Conservation (phyloP, 2,888 invertebrate species). For the Plebejus argus region DNA sequence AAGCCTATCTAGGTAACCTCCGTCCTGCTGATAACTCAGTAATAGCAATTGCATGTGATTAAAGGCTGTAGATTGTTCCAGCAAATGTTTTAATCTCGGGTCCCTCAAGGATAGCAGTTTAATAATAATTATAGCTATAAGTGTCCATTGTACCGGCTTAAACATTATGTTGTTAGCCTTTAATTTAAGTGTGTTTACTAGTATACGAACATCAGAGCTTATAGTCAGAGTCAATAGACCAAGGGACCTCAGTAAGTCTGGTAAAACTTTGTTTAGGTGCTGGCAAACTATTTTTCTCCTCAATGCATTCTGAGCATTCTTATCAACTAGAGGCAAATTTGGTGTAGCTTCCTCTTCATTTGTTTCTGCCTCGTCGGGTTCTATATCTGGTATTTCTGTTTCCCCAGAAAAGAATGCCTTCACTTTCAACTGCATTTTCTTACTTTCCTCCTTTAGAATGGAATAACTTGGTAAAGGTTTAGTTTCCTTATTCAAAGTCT, state of each 20-base stretch:
- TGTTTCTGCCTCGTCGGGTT: conserved; percentile 34
- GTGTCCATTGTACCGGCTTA: conserved; percentile 86
- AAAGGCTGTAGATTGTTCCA: conserved; percentile 60
- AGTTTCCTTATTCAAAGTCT: conserved; percentile 60
- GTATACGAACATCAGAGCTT: conserved; percentile 67
- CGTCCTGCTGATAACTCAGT: conserved; percentile 74
- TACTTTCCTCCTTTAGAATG: conserved; percentile 82
- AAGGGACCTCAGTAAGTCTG: conserved; percentile 79
- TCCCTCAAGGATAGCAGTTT: conserved; percentile 79
- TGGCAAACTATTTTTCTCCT: conserved; percentile 85
- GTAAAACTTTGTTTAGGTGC: conserved; percentile 83
- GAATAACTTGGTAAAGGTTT: conserved; percentile 84
- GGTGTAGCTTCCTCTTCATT: conserved; percentile 58
- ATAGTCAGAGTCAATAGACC: conserved; percentile 65
- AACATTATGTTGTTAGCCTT: conserved; percentile 87
- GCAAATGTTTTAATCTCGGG: conserved; percentile 54
- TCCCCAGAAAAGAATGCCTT: conserved; percentile 83
- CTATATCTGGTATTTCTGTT: conserved; percentile 59
- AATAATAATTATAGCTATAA: conserved; percentile 85
- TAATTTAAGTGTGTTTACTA: conserved; percentile 84
- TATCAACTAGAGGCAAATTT: conserved; percentile 84
- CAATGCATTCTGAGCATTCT: conserved; percentile 83
- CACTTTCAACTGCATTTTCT: conserved; percentile 83
- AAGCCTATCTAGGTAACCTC: conserved; percentile 73
- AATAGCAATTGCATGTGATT: conserved; percentile 72